Percentiles rank a stretch among this genome's conserved stretches.
Evolutionary conservation across 2,888 invertebrate genomes (phyloP).

Genomic region (Apotomis betuletana): DNA sequence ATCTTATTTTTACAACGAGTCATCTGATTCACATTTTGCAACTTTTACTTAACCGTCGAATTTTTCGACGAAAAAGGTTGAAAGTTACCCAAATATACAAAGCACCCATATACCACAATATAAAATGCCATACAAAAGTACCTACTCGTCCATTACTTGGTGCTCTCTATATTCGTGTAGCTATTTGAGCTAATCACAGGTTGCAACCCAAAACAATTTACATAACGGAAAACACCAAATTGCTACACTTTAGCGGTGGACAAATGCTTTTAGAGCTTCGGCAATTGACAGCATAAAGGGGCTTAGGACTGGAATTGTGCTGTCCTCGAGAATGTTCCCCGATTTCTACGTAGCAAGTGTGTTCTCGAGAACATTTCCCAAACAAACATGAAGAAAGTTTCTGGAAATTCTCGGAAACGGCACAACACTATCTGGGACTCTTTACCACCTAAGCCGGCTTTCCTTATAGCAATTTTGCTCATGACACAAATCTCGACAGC

Average conservation of each 20-base stretch:
- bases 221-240: too few species aligned
- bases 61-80: background rate
- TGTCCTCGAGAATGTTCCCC: too few species aligned
- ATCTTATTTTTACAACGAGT: constrained; percentile 16
- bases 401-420: too few species aligned
- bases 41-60: background rate
- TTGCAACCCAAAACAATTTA: background rate
- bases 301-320: background rate
- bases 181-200: background rate
- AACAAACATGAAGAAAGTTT: too few species aligned
- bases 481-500: background rate
- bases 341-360: too few species aligned
- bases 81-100: constrained; percentile 24
- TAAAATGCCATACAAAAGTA: constrained; percentile 41
- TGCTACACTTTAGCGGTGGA: too few species aligned
- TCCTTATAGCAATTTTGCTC: background rate
- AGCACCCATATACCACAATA: constrained; percentile 30
- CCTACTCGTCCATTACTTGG: constrained; percentile 26
- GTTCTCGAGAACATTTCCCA: too few species aligned
- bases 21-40: background rate
- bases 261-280: background rate
- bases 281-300: background rate
- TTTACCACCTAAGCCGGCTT: background rate
- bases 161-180: constrained; percentile 30
- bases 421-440: background rate